phyloP scores from a whole-genome alignment of 2,888 invertebrate species.

The Dicranocentrus wangi region DNA sequence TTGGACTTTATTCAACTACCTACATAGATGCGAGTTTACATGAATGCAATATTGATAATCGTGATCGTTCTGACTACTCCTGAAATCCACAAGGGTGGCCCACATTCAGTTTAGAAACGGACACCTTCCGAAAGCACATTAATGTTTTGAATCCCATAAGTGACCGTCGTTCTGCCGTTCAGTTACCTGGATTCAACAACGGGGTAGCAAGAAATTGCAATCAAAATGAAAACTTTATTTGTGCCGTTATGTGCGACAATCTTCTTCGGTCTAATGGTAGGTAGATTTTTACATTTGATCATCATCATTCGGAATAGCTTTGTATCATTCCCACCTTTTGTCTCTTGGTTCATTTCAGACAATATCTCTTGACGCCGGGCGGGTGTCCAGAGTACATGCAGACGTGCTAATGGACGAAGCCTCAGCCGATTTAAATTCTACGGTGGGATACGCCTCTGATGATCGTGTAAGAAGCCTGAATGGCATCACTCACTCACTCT shows the following conservation, averaged over 20 bases:
- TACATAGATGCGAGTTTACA: no score
- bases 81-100: no score
- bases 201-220: no score
- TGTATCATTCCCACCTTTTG: background rate
- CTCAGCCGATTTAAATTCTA: constrained; percentile 29
- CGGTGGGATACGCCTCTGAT: constrained; percentile 14
- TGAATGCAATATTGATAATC: no score
- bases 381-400: constrained; percentile 12
- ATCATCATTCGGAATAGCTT: background rate
- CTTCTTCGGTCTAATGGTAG: constrained; percentile 30
- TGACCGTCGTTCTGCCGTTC: no score
- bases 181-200: no score
- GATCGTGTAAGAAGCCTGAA: constrained; percentile 25
- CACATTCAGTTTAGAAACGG: no score
- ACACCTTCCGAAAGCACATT: no score
- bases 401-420: constrained; percentile 45
- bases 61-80: no score
- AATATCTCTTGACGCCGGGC: constrained; percentile 28
- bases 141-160: no score
- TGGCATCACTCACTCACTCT: no score
- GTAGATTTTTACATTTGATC: background rate
- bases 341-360: constrained; percentile 7
- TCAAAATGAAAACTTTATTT: constrained; percentile 45
- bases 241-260: constrained; percentile 22
- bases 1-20: no score